phyloP scores from a whole-genome alignment of 2,888 invertebrate genomes.

The Drepana falcataria region DNA sequence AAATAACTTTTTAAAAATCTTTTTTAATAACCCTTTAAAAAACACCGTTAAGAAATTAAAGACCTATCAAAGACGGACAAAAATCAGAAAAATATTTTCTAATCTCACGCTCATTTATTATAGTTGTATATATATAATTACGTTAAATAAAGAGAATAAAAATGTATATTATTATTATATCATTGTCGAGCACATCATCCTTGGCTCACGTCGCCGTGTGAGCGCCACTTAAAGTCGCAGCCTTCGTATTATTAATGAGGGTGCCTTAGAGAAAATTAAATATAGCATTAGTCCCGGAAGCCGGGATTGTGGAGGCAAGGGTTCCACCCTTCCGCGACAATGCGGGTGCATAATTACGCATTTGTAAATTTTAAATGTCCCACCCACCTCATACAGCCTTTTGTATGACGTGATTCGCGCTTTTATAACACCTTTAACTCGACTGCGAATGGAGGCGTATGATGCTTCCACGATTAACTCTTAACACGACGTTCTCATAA shows the following conservation, averaged over 20 bases:
- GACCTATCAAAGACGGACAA: no score
- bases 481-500: constrained; percentile 54
- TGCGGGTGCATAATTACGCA: constrained; percentile 79
- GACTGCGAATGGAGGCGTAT: constrained; percentile 60
- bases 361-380: constrained; percentile 78
- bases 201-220: constrained; percentile 56
- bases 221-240: constrained; percentile 78
- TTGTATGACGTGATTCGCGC: constrained; percentile 75
- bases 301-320: constrained; percentile 53
- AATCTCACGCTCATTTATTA: no score
- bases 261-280: constrained; percentile 79
- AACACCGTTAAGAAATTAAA: no score
- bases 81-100: no score
- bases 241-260: constrained; percentile 77
- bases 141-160: no score
- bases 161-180: no score
- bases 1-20: no score
- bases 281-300: constrained; percentile 78
- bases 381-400: constrained; percentile 73
- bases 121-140: no score
- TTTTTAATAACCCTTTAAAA: no score
- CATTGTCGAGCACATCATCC: neutral
- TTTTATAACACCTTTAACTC: constrained; percentile 60
- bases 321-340: constrained; percentile 68
- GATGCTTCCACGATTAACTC: constrained; percentile 63